A percentile compares a stretch with the other conserved stretches of the same genome.
phyloP scores from a whole-genome alignment of 2,797 vertebrate species.

The Kryptopterus vitreolus region DNA sequence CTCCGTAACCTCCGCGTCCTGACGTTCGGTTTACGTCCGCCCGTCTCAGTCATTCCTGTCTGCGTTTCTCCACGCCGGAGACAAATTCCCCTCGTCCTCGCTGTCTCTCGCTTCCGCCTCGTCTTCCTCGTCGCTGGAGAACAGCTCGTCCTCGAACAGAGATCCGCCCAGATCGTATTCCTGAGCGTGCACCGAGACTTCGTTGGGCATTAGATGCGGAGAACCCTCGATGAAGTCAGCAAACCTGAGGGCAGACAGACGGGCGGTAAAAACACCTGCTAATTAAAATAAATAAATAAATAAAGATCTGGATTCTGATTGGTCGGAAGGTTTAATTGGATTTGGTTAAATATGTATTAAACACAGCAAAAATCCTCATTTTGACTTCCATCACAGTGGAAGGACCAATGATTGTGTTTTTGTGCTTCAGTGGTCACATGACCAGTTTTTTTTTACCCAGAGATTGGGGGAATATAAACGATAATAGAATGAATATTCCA shows the following conservation, averaged over 20 bases:
- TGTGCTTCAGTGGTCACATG: no score
- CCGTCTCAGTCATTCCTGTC: slow-evolving; percentile 14
- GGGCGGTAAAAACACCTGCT: no score
- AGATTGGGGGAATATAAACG: no score
- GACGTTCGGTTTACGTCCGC: not conserved
- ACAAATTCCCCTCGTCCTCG: slow-evolving; percentile 28
- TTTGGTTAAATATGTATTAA: no score
- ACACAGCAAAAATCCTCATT: no score
- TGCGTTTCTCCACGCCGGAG: slow-evolving; percentile 28
- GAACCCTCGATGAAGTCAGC: slow-evolving; percentile 92
- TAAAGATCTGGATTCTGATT: not conserved
- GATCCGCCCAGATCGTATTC: slow-evolving; percentile 84
- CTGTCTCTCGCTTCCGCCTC: slow-evolving; percentile 56
- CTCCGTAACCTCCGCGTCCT: no score
- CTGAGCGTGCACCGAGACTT: slow-evolving; percentile 84
- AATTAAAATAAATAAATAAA: no score
- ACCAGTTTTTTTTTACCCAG: no score
- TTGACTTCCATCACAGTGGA: no score
- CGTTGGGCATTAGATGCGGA: slow-evolving; percentile 82
- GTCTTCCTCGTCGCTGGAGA: slow-evolving; percentile 79
- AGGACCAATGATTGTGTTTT: no score
- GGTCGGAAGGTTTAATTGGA: not conserved
- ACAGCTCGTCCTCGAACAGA: slow-evolving; percentile 80
- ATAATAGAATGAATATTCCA: no score
- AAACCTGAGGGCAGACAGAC: slow-evolving; percentile 75